Conservation (phyloP, 2,113 vertebrate genomes). For the Fulica atra region DNA sequence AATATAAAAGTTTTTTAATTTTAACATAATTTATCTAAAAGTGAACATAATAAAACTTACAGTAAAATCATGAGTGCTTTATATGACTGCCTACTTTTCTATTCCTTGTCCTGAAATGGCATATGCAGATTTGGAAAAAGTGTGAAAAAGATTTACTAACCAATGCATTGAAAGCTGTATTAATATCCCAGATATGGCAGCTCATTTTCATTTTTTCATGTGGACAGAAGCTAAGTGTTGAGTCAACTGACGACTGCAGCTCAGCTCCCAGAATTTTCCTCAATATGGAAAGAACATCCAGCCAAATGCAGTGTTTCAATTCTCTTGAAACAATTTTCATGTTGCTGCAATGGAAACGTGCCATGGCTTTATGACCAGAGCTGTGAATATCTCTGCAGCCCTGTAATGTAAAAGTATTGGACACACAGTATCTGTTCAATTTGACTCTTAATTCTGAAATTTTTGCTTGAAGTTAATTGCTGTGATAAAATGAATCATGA, state of each 20-base stretch:
- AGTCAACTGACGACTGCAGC: background rate
- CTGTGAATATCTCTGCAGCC: background rate
- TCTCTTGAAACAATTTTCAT: background rate
- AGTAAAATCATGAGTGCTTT: background rate
- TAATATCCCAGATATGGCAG: background rate
- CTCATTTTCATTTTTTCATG: background rate
- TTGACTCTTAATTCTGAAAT: background rate
- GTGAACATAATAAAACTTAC: background rate
- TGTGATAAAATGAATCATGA: background rate
- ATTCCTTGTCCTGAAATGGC: background rate
- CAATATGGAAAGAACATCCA: background rate
- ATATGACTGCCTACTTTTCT: background rate
- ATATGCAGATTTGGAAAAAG: background rate
- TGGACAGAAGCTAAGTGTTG: background rate
- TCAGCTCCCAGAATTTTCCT: background rate
- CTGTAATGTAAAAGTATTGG: background rate
- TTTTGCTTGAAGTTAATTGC: background rate
- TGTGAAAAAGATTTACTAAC: background rate
- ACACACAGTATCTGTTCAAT: background rate
- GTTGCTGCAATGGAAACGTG: background rate
- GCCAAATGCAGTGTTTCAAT: background rate
- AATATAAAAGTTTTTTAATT: background rate
- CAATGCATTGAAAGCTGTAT: background rate
- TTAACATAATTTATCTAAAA: background rate
- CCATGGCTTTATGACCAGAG: background rate